A percentile compares a stretch with the other conserved stretches of the same genome.
Conservation (phyloP, 2,797 vertebrate genomes). For the Anolis apletophallus region DNA sequence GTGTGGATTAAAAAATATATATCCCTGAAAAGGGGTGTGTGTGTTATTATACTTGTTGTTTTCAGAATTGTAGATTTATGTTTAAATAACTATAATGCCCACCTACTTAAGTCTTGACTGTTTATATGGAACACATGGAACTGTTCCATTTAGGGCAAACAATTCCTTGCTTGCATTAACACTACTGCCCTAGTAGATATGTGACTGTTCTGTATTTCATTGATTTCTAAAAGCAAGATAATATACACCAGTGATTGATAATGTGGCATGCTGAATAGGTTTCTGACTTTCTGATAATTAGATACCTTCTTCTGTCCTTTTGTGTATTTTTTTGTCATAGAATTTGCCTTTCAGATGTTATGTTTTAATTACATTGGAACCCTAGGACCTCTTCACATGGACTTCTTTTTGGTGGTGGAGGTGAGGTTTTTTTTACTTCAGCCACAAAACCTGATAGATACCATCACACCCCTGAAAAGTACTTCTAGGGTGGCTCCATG, state of each 20-base stretch:
- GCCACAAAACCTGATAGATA: too few species aligned
- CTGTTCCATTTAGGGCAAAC: not conserved
- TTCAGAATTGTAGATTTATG: not conserved
- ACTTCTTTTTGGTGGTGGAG: too few species aligned
- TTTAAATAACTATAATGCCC: not conserved
- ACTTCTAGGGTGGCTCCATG: too few species aligned
- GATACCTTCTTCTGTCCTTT: not conserved
- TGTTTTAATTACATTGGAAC: not conserved
- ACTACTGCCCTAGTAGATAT: not conserved
- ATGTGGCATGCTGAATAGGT: not conserved
- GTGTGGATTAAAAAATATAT: too few species aligned
- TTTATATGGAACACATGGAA: slow-evolving; percentile 12
- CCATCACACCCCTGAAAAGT: too few species aligned
- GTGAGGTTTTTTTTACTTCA: too few species aligned
- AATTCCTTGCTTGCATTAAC: slow-evolving; percentile 13
- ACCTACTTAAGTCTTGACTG: not conserved
- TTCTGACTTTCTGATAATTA: slow-evolving; percentile 3
- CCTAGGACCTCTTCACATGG: too few species aligned
- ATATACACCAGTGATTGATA: not conserved
- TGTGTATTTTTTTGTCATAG: not conserved
- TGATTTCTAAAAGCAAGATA: not conserved
- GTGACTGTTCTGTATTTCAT: slow-evolving; percentile 4
- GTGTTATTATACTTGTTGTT: slow-evolving; percentile 20
- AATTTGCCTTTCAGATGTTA: not conserved
- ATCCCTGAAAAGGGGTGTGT: too few species aligned